These are phyloP conservation scores for Hirundichthys speculiger DNA, from an alignment of 2,113 vertebrate species.

Conservation along the genomic window DNA sequence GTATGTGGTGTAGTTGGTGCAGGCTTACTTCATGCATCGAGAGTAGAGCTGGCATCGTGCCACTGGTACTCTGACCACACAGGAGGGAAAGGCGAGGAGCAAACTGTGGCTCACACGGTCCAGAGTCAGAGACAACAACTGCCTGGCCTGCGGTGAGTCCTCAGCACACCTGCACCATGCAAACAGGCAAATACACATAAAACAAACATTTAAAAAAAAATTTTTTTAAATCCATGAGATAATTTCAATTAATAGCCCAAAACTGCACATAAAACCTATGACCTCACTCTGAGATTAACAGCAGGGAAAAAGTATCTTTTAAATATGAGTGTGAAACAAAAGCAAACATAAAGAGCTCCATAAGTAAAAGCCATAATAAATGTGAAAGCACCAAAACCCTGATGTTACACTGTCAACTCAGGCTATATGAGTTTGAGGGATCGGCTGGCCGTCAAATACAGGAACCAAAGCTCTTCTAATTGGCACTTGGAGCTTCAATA, in stretches of 20 bases:
- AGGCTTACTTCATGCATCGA: slow-evolving; percentile 93
- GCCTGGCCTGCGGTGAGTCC: slow-evolving; percentile 78
- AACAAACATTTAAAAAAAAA: background rate
- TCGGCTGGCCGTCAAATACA: slow-evolving; percentile 32
- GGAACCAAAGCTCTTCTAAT: slow-evolving; percentile 55
- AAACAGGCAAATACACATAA: slow-evolving; percentile 15
- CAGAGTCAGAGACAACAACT: slow-evolving; percentile 89
- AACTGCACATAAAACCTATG: slow-evolving; percentile 36
- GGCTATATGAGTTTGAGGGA: slow-evolving; percentile 38
- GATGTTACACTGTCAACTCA: slow-evolving; percentile 30
- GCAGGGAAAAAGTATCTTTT: background rate
- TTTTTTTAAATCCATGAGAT: slow-evolving; percentile 36
- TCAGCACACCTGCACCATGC: slow-evolving; percentile 85
- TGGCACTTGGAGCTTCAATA: slow-evolving; percentile 50
- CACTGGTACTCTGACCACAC: slow-evolving; percentile 89
- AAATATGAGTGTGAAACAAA: slow-evolving; percentile 24
- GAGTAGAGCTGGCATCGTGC: slow-evolving; percentile 94
- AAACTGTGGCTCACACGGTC: slow-evolving; percentile 87
- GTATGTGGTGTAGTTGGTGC: accelerated
- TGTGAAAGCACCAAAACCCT: slow-evolving; percentile 2
- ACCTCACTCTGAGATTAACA: slow-evolving; percentile 31
- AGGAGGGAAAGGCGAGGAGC: slow-evolving; percentile 90
- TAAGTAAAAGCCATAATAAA: slow-evolving; percentile 28
- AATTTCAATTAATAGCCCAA: slow-evolving; percentile 43
- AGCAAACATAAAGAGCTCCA: slow-evolving; percentile 28